Evolutionary conservation across 2,797 vertebrate genomes (phyloP).

Genomic region (Helicolenus hilgendorfi): DNA sequence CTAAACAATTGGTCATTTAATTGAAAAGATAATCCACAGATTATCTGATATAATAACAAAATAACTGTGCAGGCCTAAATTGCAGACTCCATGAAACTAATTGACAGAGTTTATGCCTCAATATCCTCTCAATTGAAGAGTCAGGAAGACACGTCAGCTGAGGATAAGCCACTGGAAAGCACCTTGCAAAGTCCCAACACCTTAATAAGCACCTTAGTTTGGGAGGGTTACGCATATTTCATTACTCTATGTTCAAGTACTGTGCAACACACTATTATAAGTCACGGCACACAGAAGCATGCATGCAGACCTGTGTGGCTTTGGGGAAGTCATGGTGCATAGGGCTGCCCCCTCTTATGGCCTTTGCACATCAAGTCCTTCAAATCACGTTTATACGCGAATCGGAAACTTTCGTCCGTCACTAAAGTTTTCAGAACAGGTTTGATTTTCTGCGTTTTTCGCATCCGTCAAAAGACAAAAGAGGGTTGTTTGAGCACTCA

Average conservation of each 20-base stretch:
- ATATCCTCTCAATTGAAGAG: background rate
- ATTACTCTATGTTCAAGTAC: background rate
- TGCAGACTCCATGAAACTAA: background rate
- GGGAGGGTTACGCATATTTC: background rate
- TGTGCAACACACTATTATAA: background rate
- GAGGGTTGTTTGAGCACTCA: too few species aligned
- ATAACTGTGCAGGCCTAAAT: background rate
- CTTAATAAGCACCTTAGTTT: conserved; percentile 26
- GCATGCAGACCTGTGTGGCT: background rate
- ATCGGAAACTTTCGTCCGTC: rapidly evolving
- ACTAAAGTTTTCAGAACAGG: too few species aligned
- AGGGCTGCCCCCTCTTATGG: too few species aligned
- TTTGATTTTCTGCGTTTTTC: too few species aligned
- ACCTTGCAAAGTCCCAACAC: background rate
- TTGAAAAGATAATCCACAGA: background rate
- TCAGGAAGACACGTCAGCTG: conserved; percentile 21
- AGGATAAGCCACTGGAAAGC: conserved; percentile 15
- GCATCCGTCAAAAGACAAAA: too few species aligned
- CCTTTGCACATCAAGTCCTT: too few species aligned
- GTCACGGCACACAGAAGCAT: background rate
- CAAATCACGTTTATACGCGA: too few species aligned
- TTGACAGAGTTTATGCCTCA: background rate
- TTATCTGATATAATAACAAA: background rate
- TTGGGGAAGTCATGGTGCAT: rapidly evolving
- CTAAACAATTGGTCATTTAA: background rate